Evolutionary conservation across 2,797 vertebrate species (phyloP), one percentile per base, ranked within the genome.

Genomic region (Babyrousa celebensis): DNA sequence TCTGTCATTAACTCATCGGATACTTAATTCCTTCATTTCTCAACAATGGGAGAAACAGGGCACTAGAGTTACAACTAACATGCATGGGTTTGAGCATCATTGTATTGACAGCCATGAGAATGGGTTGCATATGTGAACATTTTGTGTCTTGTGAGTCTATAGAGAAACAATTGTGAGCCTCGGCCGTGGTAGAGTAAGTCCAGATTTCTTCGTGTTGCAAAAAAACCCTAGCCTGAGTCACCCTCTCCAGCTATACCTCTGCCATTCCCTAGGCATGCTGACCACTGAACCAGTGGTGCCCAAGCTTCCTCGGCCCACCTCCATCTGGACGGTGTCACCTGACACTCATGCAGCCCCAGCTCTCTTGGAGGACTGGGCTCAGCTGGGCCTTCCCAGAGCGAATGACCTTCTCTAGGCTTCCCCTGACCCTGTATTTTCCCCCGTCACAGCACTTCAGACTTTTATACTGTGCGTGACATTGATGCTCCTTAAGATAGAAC

Each of bases 261-360:
- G 52, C 43, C 40, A 12, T 15, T 23, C 9, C 21, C 72, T 89
- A 56, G 70, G 16, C 10, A 11, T 18, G 7, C 79, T 3, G 52
- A 62, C 23, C 23, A 9, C 48, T 16, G 10, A 36, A 18, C 12
- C n/a, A 52, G n/a, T 29, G 21, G 11, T 40, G 15, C 23, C 43
- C 21, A 25, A 63, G 75, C 79, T 40, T 18, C 0, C 52, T 67
- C 0, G 0, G 43, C 25, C 27, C 25, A 15, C 0, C 10, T 29
- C 0, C 4, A 2, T 20, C 27, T 91, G 36, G 5, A 68, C 48
- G 16, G 2, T 12, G 15, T 58, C 23, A 43, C 27, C 3, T 29
- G 32, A 23, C 10, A 58, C n/a, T 43, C 25, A 17, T 65, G 29
- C 18, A 12, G 15, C 23, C 1, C n/a, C 11, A 14, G 4, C 36